A percentile compares a stretch with the other conserved stretches of the same genome.
Evolutionary conservation across 2,888 invertebrate genomes (phyloP).

Genomic region (Antitype chi): DNA sequence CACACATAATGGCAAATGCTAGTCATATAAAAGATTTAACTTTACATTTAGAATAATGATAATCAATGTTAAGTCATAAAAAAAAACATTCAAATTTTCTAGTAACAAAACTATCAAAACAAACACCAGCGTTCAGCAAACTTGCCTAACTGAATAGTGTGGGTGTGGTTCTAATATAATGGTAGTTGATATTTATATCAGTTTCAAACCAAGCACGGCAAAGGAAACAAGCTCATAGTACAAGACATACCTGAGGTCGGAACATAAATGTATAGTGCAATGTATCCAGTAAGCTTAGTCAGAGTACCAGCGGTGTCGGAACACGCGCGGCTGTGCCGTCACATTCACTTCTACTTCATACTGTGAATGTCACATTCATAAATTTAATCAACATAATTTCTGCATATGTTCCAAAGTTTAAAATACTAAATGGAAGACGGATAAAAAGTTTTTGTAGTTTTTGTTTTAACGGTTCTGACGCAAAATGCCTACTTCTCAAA

Average conservation of each 20-base stretch:
- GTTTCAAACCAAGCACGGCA: conserved; percentile 42
- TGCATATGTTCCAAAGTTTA: neutral
- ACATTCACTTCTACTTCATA: conserved; percentile 16
- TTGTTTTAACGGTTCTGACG: neutral
- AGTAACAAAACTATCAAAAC: neutral
- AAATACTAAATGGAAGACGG: neutral
- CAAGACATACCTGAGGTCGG: conserved; percentile 54
- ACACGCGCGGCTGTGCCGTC: neutral
- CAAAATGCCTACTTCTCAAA: no score
- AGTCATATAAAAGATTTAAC: conserved; percentile 17
- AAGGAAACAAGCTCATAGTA: conserved; percentile 44
- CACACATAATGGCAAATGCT: neutral
- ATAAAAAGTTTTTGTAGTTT: neutral
- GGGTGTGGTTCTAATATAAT: conserved; percentile 1
- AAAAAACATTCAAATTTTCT: neutral
- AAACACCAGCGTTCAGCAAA: conserved; percentile 28
- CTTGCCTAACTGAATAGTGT: conserved; percentile 3
- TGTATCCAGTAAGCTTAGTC: conserved; percentile 6
- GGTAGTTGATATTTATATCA: neutral
- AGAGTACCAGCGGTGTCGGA: neutral
- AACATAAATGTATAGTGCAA: conserved; percentile 9
- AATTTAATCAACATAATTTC: conserved; percentile 1
- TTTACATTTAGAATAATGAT: conserved; percentile 3
- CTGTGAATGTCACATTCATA: conserved; percentile 44
- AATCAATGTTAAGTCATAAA: neutral